phyloP scores from a whole-genome alignment of 1,140 invertebrate genomes.

The Hestina assimilis region DNA sequence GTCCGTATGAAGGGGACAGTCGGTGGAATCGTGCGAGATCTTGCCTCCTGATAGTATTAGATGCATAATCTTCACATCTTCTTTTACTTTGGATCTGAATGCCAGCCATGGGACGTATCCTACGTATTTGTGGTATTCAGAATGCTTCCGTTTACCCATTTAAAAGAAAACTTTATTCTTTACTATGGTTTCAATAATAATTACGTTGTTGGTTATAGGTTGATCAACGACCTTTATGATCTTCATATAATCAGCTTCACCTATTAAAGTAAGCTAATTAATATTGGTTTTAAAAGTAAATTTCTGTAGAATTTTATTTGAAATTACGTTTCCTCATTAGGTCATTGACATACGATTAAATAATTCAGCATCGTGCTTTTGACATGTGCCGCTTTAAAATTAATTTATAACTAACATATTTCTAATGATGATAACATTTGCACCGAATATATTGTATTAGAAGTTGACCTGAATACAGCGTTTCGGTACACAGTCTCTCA shows the following conservation, averaged over 20 bases:
- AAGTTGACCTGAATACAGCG: conserved; percentile 13
- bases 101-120: conserved; percentile 25
- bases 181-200: conserved; percentile 44
- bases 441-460: background rate
- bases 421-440: conserved; percentile 11
- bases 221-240: conserved; percentile 61
- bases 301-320: background rate
- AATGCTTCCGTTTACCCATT: background rate
- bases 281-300: conserved; percentile 17
- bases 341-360: conserved; percentile 31
- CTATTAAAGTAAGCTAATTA: conserved; percentile 63
- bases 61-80: conserved; percentile 52
- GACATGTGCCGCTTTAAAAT: background rate
- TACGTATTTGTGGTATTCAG: background rate
- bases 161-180: conserved; percentile 15
- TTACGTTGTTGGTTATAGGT: conserved; percentile 54
- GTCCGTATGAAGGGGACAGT: conserved; percentile 33
- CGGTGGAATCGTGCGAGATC: conserved; percentile 55
- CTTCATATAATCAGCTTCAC: conserved; percentile 55
- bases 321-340: conserved; percentile 17
- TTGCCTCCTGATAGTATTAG: conserved; percentile 46
- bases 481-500: conserved; percentile 18
- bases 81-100: conserved; percentile 30
- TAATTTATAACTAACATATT: conserved; percentile 8
- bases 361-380: background rate